Evolutionary conservation across 2,113 vertebrate genomes (phyloP).

Genomic region (Nesogale talazaci): DNA sequence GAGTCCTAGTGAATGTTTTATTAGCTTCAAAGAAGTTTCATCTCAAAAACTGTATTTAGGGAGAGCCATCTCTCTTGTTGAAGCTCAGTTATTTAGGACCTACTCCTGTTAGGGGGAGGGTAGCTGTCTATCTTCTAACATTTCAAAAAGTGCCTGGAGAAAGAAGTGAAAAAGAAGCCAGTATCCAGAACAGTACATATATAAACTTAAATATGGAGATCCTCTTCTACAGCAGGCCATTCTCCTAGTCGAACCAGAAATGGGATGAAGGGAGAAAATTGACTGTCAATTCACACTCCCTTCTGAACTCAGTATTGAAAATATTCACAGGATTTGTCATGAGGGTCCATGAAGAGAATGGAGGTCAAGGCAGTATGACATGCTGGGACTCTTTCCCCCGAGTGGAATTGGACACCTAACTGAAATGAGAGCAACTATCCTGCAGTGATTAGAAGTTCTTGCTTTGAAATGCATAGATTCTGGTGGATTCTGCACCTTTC

Average conservation of each 20-base stretch:
- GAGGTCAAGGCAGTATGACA: background rate
- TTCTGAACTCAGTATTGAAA: background rate
- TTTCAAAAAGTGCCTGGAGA: background rate
- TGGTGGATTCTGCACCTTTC: conserved; percentile 9
- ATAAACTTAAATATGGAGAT: background rate
- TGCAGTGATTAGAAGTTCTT: background rate
- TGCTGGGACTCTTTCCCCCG: background rate
- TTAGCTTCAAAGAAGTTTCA: background rate
- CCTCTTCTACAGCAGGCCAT: rapidly evolving
- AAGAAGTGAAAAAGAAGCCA: background rate
- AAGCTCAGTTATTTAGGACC: too few relatives aligned
- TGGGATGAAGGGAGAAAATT: background rate
- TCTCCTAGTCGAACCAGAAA: background rate
- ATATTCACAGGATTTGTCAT: background rate
- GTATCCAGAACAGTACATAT: too few relatives aligned
- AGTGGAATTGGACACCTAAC: background rate
- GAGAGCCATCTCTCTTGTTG: background rate
- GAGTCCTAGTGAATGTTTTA: too few relatives aligned
- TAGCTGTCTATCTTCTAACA: background rate
- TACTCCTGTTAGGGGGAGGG: background rate
- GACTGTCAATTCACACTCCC: background rate
- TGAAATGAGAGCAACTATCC: background rate
- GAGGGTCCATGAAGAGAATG: background rate
- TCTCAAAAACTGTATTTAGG: background rate
- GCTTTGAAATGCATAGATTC: conserved; percentile 4